Base-by-base conservation (phyloP, 2,888 invertebrate genomes). In the Protophormia terraenovae region DNA sequence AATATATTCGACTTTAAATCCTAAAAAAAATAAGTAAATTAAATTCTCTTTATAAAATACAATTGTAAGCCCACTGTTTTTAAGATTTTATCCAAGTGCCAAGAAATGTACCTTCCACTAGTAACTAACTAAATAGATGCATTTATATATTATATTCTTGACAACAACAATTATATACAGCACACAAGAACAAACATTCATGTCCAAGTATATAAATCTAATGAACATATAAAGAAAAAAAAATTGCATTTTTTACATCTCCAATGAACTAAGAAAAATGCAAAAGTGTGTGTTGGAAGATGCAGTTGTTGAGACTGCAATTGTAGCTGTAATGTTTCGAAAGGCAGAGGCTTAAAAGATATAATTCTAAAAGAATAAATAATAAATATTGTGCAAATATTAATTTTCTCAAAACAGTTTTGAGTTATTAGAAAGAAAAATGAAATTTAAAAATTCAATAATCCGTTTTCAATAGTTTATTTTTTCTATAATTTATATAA, bases 171-270 rank as follows among this genome's bases (percentile, higher is more conserved):
- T 4, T 35, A 73, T n/a, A 32, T 62, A 76, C 67, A 78, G 45
- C 7, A 77, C 32, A 62, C n/a, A 60, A 64, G 32, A 53, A 32
- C 41, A 64, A 71, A 76, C 29, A 35, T 73, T 41, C 22, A 60
- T 60, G 50, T 72, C 67, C 60, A 81, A 84, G 84, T 84, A 84
- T 76, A 80, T 84, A 84, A 84, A 84, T 84, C 77, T 84, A 84
- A 84, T 53, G 53, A 81, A 80, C 72, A 50, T 81, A 81, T 81
- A 41, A 72, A 84, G 67, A 71, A 79, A 71, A 35, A 66, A 35
- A 66, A 35, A n/a, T n/a, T n/a, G n/a, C n/a, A 27, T 80, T 27
- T 38, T 60, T 50, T 62, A 47, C 58, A 24, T 71, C 53, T 71
- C 22, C 53, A 41, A 53, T 72, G 50, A 29, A 50, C 73, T 60